Evolutionary conservation across 2,888 invertebrate genomes (phyloP).

Genomic region (Apamea crenata): DNA sequence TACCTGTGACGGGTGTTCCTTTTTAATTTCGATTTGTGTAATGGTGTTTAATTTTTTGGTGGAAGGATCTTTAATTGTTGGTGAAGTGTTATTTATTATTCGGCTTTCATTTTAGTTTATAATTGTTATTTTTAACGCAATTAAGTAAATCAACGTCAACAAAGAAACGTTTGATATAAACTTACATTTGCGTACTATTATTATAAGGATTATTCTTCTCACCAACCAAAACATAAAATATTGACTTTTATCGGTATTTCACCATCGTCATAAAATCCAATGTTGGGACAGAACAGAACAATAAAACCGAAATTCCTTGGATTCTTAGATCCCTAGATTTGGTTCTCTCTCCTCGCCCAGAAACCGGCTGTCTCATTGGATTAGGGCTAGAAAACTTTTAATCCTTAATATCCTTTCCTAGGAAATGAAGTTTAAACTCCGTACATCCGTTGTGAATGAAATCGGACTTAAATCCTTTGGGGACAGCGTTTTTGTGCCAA

Average conservation of each 20-base stretch:
- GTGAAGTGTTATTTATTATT: conserved; percentile 11
- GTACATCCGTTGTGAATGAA: conserved; percentile 76
- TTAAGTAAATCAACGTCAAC: background rate
- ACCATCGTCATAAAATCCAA: conserved; percentile 37
- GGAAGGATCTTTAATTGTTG: conserved; percentile 31
- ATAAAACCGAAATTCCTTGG: conserved; percentile 45
- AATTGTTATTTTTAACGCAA: background rate
- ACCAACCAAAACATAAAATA: background rate
- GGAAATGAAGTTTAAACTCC: conserved; percentile 87
- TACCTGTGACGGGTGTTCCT: conserved; percentile 78
- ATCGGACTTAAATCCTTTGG: conserved; percentile 75
- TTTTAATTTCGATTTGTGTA: conserved; percentile 77
- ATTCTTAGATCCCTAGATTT: conserved; percentile 59
- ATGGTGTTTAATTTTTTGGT: conserved; percentile 61
- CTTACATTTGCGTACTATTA: background rate
- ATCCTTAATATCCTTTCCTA: conserved; percentile 86
- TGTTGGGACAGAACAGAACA: conserved; percentile 25
- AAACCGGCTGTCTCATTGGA: conserved; percentile 75
- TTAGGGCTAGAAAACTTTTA: conserved; percentile 84
- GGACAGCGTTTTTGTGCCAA: conserved; percentile 71
- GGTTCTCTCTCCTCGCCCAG: conserved; percentile 67
- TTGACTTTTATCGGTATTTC: background rate
- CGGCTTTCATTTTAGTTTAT: background rate
- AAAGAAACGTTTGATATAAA: background rate
- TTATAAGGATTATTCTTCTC: background rate